Base-by-base conservation (phyloP, 2,888 invertebrate species). In the Cataglyphis albicans region DNA sequence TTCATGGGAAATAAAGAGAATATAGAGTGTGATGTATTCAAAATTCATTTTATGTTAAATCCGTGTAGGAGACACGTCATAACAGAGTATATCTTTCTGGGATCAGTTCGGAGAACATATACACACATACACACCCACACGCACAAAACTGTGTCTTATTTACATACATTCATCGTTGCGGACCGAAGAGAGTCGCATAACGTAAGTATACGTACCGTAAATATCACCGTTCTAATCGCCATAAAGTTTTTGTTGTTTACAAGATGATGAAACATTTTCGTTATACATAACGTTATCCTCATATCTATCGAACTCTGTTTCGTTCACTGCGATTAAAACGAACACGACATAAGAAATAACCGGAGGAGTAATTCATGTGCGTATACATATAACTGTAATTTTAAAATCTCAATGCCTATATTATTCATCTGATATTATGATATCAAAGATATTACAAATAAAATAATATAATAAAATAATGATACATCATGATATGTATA, bases 1-100 rank as follows among this genome's bases (percentile, higher is more conserved):
- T 65, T 78, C 21, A 12, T 21, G 29, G 38, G 44, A 3, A 57
- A 70, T 44, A 70, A 78, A 78, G 18, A 10, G 0, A 78, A 78
- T n/a, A 18, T n/a, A 18, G 5, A 12, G 1, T 80, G 25, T 80
- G 25, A 61, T 89, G 85, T 91, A 91, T 90, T 91, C 86, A 92
- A 91, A 91, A 92, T 91, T 91, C 84, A 78, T 52, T 91, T 92
- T 89, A 91, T 90, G 84, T 90, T 90, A 89, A 92, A 89, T 84
- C 87, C 90, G 88, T 88, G 86, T 85, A 89, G 85, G 87, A 83
- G 84, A 89, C 89, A 89, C 86, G 88, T 89, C 84, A 84, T 91
- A 91, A 92, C 90, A 89, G 91, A 89, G 87, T 84, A 88, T 87
- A 87, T 88, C 82, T 81, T 83, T 84, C 84, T 83, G 83, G 80